These are phyloP conservation scores for Pipa parva DNA, from an alignment of 2,113 vertebrate genomes.

Conservation along the genomic window DNA sequence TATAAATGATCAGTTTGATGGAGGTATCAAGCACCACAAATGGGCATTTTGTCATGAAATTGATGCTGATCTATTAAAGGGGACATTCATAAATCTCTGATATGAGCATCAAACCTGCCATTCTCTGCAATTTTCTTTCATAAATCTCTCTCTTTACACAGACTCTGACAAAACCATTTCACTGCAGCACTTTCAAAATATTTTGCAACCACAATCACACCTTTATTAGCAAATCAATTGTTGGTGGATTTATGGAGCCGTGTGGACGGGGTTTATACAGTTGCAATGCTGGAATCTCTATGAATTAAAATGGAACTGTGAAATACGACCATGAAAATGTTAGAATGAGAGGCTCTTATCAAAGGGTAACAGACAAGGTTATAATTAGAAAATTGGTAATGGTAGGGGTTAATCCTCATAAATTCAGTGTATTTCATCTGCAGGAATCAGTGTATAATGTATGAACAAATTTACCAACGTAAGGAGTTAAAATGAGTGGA, in stretches of 20 bases:
- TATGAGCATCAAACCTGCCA: conserved; percentile 24
- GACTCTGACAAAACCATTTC: conserved; percentile 18
- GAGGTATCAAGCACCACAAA: conserved; percentile 32
- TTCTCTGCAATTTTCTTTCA: conserved; percentile 25
- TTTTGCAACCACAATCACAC: not conserved
- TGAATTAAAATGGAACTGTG: no score
- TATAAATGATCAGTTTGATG: conserved; percentile 32
- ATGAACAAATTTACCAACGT: no score
- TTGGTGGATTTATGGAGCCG: conserved; percentile 23
- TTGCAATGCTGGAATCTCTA: no score
- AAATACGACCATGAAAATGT: no score
- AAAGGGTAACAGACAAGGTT: no score
- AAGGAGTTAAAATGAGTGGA: no score
- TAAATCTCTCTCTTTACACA: conserved; percentile 29
- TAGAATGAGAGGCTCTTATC: no score
- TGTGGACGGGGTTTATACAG: not conserved
- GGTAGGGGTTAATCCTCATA: no score
- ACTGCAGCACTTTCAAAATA: conserved; percentile 7
- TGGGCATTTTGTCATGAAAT: conserved; percentile 26
- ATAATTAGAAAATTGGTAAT: no score
- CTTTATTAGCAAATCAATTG: conserved; percentile 22
- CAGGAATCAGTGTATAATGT: no score
- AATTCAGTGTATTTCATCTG: no score
- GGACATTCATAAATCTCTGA: conserved; percentile 29
- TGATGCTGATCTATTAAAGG: conserved; percentile 32